Evolutionary conservation across 2,888 invertebrate genomes (phyloP).

Genomic region (Dicyrtoma fusca): DNA sequence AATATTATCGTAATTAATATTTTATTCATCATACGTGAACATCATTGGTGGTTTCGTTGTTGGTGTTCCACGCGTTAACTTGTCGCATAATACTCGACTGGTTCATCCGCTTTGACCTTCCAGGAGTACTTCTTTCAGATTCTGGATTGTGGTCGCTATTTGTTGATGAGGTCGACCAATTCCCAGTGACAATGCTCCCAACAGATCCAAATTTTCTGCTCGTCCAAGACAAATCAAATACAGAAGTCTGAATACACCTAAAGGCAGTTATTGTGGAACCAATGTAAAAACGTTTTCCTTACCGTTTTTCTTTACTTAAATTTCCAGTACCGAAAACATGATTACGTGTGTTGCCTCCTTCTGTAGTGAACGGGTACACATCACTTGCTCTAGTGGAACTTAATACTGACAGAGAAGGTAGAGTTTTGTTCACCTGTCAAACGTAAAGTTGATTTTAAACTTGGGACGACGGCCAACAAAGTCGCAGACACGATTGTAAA

Average conservation of each 20-base stretch:
- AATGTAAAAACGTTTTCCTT: neutral
- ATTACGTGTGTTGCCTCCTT: neutral
- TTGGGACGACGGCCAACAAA: too few relatives aligned
- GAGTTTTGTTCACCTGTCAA: slow-evolving; percentile 51
- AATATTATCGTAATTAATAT: neutral
- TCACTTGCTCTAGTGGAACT: slow-evolving; percentile 76
- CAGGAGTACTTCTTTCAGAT: slow-evolving; percentile 51
- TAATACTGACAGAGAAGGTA: slow-evolving; percentile 63
- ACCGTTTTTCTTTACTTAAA: slow-evolving; percentile 20
- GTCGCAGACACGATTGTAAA: too few relatives aligned
- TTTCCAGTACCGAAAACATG: slow-evolving; percentile 8
- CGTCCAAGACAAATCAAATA: too few relatives aligned
- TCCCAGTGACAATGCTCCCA: slow-evolving; percentile 47
- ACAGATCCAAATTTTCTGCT: slow-evolving; percentile 42
- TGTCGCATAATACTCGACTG: slow-evolving; percentile 49
- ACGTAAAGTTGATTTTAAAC: too few relatives aligned
- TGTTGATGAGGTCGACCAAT: slow-evolving; percentile 45
- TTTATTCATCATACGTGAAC: slow-evolving; percentile 9
- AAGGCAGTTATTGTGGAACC: too few relatives aligned
- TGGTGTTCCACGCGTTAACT: slow-evolving; percentile 54
- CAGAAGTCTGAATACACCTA: neutral
- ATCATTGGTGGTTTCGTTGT: slow-evolving; percentile 41
- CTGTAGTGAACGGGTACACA: slow-evolving; percentile 66
- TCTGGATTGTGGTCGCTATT: slow-evolving; percentile 40
- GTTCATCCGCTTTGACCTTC: slow-evolving; percentile 42